These are phyloP conservation scores for Perca schrenkii DNA, from an alignment of 2,113 vertebrate genomes.

Conservation along the genomic window DNA sequence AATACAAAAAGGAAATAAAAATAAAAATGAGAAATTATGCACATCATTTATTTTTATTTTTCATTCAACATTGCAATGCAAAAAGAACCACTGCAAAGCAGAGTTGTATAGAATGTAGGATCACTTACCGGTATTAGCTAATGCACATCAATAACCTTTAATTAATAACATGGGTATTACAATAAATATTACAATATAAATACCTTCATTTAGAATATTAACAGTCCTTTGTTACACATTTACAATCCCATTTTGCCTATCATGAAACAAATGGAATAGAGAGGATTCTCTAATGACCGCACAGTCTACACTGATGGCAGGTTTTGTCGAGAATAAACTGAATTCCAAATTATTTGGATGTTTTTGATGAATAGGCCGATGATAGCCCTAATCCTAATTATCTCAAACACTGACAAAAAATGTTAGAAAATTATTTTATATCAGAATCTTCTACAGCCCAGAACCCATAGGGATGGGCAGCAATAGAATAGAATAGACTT, in stretches of 20 bases:
- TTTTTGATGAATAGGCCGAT: conserved; percentile 24
- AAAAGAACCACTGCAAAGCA: conserved; percentile 81
- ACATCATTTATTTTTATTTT: conserved; percentile 74
- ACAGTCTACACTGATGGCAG: conserved; percentile 41
- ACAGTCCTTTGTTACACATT: conserved; percentile 85
- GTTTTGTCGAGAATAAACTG: conserved; percentile 45
- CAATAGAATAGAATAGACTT: conserved; percentile 14
- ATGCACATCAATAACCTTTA: conserved; percentile 76
- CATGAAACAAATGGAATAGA: conserved; percentile 64
- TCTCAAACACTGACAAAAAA: conserved; percentile 53
- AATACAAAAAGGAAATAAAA: conserved; percentile 30
- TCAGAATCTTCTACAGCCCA: conserved; percentile 37
- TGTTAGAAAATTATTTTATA: conserved; percentile 25
- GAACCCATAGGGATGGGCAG: conserved; percentile 41
- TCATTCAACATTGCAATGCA: conserved; percentile 81
- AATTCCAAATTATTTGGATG: conserved; percentile 44
- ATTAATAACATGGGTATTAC: conserved; percentile 81
- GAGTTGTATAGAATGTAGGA: conserved; percentile 72
- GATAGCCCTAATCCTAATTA: conserved; percentile 43
- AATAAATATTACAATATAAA: conserved; percentile 86
- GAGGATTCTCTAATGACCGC: conserved; percentile 34
- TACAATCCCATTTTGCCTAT: conserved; percentile 75
- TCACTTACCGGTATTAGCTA: conserved; percentile 69
- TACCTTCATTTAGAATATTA: conserved; percentile 83
- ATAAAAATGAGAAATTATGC: conserved; percentile 73